Percentiles rank a stretch among this genome's conserved stretches.
phyloP scores from a whole-genome alignment of 1,140 invertebrate genomes.

The Marisa cornuarietis region DNA sequence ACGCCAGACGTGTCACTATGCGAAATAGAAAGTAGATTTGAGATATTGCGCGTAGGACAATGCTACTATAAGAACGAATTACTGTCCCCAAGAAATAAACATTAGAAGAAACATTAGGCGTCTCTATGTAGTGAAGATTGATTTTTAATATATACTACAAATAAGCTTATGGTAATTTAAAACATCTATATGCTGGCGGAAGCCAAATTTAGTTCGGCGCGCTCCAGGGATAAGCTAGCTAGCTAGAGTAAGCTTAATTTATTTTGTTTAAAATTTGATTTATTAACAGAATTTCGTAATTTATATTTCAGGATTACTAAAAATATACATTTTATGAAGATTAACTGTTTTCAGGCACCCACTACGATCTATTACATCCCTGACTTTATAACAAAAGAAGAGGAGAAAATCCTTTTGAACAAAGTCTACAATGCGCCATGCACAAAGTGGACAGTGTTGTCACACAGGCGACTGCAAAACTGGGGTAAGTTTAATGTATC shows the following conservation, averaged over 20 bases:
- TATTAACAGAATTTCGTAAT: background rate
- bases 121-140: too few species aligned
- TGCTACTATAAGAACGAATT: too few species aligned
- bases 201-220: too few species aligned
- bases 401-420: constrained; percentile 78
- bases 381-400: constrained; percentile 85
- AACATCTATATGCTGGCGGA: too few species aligned
- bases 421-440: constrained; percentile 83
- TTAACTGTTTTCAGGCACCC: constrained; percentile 71
- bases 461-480: constrained; percentile 91
- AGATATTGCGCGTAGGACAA: background rate
- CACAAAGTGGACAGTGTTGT: constrained; percentile 95
- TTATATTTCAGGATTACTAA: constrained; percentile 7
- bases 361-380: constrained; percentile 85
- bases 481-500: constrained; percentile 75
- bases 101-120: too few species aligned
- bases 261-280: too few species aligned
- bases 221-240: too few species aligned
- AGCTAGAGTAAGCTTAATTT: too few species aligned
- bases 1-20: background rate
- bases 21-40: constrained; percentile 4
- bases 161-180: too few species aligned
- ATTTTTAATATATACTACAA: too few species aligned
- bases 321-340: constrained; percentile 15
- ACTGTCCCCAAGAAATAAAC: too few species aligned